A percentile compares a stretch with the other conserved stretches of the same genome.
Conservation (phyloP, 64 coral and sea anemone genomes). For the Montipora efflorescens region DNA sequence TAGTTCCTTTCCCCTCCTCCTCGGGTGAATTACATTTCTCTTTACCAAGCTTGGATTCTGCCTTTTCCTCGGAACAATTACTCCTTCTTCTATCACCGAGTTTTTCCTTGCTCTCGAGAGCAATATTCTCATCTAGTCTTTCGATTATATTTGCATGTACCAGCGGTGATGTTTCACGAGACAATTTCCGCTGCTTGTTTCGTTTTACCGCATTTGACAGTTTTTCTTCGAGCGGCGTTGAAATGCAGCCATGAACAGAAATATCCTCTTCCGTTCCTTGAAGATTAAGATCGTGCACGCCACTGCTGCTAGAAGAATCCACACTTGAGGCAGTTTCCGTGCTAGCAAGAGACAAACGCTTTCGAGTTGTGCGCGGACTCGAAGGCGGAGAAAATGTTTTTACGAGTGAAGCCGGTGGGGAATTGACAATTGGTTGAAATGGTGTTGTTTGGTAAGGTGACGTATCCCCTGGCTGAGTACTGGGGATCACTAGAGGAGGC, state of each 20-base stretch:
- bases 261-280: constrained; percentile 61
- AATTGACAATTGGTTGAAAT: constrained; percentile 62
- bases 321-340: constrained; percentile 78
- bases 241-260: constrained; percentile 4
- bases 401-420: constrained; percentile 41
- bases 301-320: constrained; percentile 83
- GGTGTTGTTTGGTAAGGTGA: constrained; percentile 74
- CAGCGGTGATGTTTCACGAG: constrained; percentile 15
- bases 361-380: constrained; percentile 58
- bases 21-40: constrained; percentile 19
- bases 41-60: constrained; percentile 14
- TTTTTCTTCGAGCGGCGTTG: constrained; percentile 48
- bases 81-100: neutral
- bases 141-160: constrained; percentile 18
- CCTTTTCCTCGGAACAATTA: constrained; percentile 2
- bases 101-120: neutral
- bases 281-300: constrained; percentile 72
- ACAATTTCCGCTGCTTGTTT: constrained; percentile 31
- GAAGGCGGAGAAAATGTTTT: constrained; percentile 42
- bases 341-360: constrained; percentile 77
- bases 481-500: constrained; percentile 81
- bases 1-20: constrained; percentile 66
- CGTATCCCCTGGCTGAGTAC: constrained; percentile 78
- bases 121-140: constrained; percentile 10
- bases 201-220: constrained; percentile 34